Evolutionary conservation across 2,888 invertebrate genomes (phyloP).

Genomic region (Sericinus montela): DNA sequence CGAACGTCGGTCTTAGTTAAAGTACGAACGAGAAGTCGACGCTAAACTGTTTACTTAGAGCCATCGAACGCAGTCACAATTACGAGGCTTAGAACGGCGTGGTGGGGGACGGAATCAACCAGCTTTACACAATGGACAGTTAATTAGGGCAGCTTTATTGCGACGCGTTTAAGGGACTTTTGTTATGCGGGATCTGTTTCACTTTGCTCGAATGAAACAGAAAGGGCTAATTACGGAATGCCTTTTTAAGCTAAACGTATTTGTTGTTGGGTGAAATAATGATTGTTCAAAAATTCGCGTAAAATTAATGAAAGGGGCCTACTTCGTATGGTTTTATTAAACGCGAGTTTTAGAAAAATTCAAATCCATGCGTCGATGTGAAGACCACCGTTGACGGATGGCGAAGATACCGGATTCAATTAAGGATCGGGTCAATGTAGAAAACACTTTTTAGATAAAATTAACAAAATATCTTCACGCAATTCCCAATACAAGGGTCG

Average conservation of each 20-base stretch:
- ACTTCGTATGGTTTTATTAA: no score
- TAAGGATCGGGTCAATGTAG: no score
- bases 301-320: no score
- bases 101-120: conserved; percentile 1
- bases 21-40: conserved; percentile 42
- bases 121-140: conserved; percentile 14
- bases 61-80: conserved; percentile 50
- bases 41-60: conserved; percentile 59
- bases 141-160: conserved; percentile 16
- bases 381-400: no score
- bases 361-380: no score
- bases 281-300: neutral
- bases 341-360: neutral
- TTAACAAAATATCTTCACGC: no score
- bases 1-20: conserved; percentile 28
- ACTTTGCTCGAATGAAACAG: conserved; percentile 14
- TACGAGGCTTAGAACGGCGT: neutral
- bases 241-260: conserved; percentile 11
- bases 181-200: conserved; percentile 15
- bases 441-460: no score
- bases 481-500: no score
- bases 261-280: conserved; percentile 4
- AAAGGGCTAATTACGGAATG: conserved; percentile 15
- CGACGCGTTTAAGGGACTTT: conserved; percentile 15
- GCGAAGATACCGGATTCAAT: no score